Base-by-base conservation (phyloP, 2,888 invertebrate genomes). In the Apotomis betuletana region DNA sequence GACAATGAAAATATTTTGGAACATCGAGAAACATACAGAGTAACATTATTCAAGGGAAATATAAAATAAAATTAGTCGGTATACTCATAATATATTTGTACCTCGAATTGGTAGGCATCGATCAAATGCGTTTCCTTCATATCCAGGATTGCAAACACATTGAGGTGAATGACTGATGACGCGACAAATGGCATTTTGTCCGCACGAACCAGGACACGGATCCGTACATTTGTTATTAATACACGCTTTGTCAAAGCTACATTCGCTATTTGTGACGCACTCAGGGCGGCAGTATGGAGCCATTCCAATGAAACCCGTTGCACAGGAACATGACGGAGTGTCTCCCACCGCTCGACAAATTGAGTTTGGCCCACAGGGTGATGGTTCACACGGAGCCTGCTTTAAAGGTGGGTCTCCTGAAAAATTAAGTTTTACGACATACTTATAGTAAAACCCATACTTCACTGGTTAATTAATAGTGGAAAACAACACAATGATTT, bases 141-240 rank as follows among this genome's bases (percentile, higher is more conserved):
- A 95, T 69, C 94, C 94, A 44, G 89, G 83, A 76, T 96, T 95
- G 82, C 98, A 98, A 69, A 94, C 95, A 83, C 98, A 98, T 73
- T 97, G 95, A 0, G 98, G 97, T 77, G 96, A 96, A 86, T 98
- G 98, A 85, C 97, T 97, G 67, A 97, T 94, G 1, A 97, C 96
- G 74, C 96, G 94, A 83, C 98, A 98, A 67, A 95, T 90, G 0
- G 98, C 96, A 70, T 95, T 95, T 75, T 94, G 94, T 67, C 97
- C 97, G 78, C 97, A 97, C 46, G 96, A 95, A 57, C 97, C 96
- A 3, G 95, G 94, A 80, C 97, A 98, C 15, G 97, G 97, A 83
- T 97, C 96, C 6, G 94, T 90, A 81, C 97, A 98, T 86, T 96
- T 97, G 74, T 95, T 95, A 81, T 96, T 96, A 10, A 96, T 94